phyloP scores from a whole-genome alignment of 2,888 invertebrate species.

The Volucella inanis region DNA sequence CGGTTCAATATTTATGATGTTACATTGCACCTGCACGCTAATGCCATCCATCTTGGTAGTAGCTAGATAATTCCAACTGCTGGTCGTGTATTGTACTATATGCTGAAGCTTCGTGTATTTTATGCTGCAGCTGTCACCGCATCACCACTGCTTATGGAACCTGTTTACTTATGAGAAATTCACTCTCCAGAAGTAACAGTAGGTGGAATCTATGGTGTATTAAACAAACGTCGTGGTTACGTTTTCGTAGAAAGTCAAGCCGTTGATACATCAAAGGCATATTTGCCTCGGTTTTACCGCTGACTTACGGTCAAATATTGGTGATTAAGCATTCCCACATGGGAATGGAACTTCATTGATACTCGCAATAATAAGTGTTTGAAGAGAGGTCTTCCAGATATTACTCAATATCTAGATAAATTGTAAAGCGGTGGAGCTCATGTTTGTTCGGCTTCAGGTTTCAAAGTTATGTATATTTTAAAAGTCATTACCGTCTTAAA shows the following conservation, averaged over 20 bases:
- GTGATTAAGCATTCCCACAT: slow-evolving; percentile 99
- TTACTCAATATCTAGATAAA: slow-evolving; percentile 98
- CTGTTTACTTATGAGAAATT: slow-evolving; percentile 99
- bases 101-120: slow-evolving; percentile 96
- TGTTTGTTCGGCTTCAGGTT: slow-evolving; percentile 55
- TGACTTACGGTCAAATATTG: slow-evolving; percentile 98
- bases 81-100: slow-evolving; percentile 97
- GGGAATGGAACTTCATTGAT: too few relatives aligned
- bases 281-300: slow-evolving; percentile 99
- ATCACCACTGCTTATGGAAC: slow-evolving; percentile 97
- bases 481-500: slow-evolving; percentile 54
- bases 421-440: slow-evolving; percentile 87
- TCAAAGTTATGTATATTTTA: slow-evolving; percentile 61
- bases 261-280: slow-evolving; percentile 98
- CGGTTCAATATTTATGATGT: slow-evolving; percentile 99
- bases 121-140: slow-evolving; percentile 98
- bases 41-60: slow-evolving; percentile 99
- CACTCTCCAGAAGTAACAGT: slow-evolving; percentile 98
- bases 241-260: slow-evolving; percentile 98
- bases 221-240: slow-evolving; percentile 98
- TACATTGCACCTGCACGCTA: slow-evolving; percentile 99
- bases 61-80: slow-evolving; percentile 99
- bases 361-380: slow-evolving; percentile 99
- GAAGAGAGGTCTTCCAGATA: slow-evolving; percentile 98
- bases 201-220: slow-evolving; percentile 98